phyloP scores from a whole-genome alignment of 1,140 invertebrate species.

The Drosophila serrata region DNA sequence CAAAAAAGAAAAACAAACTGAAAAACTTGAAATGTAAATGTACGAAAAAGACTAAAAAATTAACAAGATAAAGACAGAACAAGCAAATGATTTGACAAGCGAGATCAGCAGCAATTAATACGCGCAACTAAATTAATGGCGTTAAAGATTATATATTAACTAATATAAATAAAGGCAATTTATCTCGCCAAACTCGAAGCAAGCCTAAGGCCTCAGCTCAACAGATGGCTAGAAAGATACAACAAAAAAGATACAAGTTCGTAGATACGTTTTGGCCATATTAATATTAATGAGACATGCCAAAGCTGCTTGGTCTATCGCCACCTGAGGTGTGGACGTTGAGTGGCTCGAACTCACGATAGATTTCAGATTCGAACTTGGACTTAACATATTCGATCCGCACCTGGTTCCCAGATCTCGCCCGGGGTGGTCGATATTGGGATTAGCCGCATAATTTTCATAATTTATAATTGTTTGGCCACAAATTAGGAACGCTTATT shows the following conservation, averaged over 20 bases:
- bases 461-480: constrained; percentile 47
- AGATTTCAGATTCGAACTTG: constrained; percentile 39
- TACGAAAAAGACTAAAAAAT: constrained; percentile 41
- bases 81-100: constrained; percentile 36
- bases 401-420: constrained; percentile 15
- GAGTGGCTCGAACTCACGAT: constrained; percentile 39
- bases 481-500: constrained; percentile 43
- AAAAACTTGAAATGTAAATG: constrained; percentile 69
- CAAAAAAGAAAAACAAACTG: constrained; percentile 34
- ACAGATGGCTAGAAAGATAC: constrained; percentile 34
- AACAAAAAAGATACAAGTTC: constrained; percentile 21
- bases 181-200: constrained; percentile 47
- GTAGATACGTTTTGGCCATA: constrained; percentile 51
- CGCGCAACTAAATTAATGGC: constrained; percentile 76
- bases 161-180: constrained; percentile 69
- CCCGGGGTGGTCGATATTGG: constrained; percentile 33
- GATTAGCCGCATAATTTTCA: constrained; percentile 45
- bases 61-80: constrained; percentile 39
- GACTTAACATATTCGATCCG: constrained; percentile 44
- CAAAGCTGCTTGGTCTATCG: constrained; percentile 59
- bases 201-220: constrained; percentile 27
- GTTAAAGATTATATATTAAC: constrained; percentile 65
- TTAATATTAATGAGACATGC: constrained; percentile 81
- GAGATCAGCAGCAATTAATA: constrained; percentile 63
- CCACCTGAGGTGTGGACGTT: constrained; percentile 72